Evolutionary conservation across 2,888 invertebrate species (phyloP).

Genomic region (Creontiades dilutus): DNA sequence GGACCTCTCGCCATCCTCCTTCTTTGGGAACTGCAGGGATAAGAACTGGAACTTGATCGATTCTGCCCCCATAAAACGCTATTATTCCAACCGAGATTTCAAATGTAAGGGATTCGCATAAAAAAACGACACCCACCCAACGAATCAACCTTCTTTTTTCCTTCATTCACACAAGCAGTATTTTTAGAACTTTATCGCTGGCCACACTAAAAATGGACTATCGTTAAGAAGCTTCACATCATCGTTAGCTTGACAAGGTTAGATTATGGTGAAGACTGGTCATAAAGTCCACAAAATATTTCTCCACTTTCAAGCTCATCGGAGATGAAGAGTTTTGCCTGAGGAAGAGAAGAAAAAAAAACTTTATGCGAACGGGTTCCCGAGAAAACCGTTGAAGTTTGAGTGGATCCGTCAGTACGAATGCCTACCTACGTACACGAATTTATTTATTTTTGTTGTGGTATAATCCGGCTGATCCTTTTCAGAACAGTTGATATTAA

Average conservation of each 20-base stretch:
- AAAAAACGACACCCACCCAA: neutral
- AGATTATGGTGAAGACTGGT: slow-evolving; percentile 12
- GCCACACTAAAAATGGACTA: neutral
- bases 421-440: too few species aligned
- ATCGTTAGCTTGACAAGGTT: slow-evolving; percentile 22
- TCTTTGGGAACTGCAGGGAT: too few species aligned
- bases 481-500: too few species aligned
- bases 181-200: slow-evolving; percentile 32
- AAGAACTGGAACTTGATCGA: too few species aligned
- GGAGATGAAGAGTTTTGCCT: neutral
- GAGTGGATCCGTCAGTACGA: too few species aligned
- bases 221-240: slow-evolving; percentile 36
- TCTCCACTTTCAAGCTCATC: slow-evolving; percentile 22
- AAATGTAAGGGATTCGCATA: neutral
- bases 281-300: slow-evolving; percentile 32
- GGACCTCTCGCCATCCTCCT: too few species aligned
- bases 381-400: neutral
- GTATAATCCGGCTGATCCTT: too few species aligned
- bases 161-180: neutral
- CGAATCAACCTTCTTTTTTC: neutral
- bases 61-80: too few species aligned
- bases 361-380: neutral
- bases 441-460: too few species aligned
- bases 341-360: neutral
- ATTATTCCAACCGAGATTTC: too few species aligned